phyloP scores from a whole-genome alignment of 92 coral and sea anemone genomes.

The Diadumene lineata region DNA sequence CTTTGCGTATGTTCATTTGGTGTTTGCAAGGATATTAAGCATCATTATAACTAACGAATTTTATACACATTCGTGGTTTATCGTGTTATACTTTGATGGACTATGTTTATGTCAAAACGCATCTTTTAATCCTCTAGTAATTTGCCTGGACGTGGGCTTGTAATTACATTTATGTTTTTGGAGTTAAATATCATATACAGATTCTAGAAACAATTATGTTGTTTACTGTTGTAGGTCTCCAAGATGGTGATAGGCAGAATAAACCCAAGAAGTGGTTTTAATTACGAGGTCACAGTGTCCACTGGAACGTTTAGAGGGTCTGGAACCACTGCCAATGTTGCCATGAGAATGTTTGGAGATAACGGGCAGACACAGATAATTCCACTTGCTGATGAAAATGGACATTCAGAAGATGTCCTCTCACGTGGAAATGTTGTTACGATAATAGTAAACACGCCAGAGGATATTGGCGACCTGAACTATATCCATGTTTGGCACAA shows the following conservation, averaged over 20 bases:
- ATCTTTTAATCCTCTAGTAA: too few species aligned
- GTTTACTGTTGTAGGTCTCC: neutral
- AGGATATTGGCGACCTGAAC: constrained; percentile 60
- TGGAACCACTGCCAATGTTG: constrained; percentile 82
- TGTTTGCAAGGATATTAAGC: too few species aligned
- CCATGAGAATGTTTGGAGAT: constrained; percentile 60
- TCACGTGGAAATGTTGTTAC: constrained; percentile 60
- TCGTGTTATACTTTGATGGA: too few species aligned
- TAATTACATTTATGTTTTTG: too few species aligned
- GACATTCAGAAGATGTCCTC: constrained; percentile 39
- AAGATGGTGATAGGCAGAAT: constrained; percentile 4
- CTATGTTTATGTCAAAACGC: too few species aligned
- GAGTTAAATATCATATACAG: neutral
- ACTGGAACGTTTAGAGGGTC: constrained; percentile 75
- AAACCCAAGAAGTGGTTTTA: constrained; percentile 21
- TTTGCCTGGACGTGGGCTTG: too few species aligned
- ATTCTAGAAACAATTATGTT: too few species aligned
- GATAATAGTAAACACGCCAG: constrained; percentile 54
- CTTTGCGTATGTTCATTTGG: too few species aligned
- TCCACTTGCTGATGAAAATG: constrained; percentile 48
- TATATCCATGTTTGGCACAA: constrained; percentile 82
- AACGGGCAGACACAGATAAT: constrained; percentile 56
- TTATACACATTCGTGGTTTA: too few species aligned
- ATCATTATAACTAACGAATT: too few species aligned
- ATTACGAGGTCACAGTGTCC: constrained; percentile 68